Evolutionary conservation across 2,888 invertebrate species (phyloP).

Genomic region (Coleophora deauratella): DNA sequence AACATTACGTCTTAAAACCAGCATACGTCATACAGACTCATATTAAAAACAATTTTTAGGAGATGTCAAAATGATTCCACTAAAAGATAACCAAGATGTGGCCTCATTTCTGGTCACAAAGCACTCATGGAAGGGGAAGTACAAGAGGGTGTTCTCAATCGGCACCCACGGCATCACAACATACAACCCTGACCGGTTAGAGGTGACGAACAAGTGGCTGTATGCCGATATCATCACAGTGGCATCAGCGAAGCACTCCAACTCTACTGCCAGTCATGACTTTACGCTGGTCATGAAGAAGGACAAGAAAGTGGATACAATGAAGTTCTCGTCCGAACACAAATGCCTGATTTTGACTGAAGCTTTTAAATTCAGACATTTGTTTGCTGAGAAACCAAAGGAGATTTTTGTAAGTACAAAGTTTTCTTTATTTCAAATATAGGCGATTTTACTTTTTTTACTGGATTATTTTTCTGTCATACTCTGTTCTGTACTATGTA

Average conservation of each 20-base stretch:
- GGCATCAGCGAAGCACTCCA: constrained; percentile 75
- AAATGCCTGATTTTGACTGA: constrained; percentile 94
- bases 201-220: constrained; percentile 92
- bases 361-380: constrained; percentile 85
- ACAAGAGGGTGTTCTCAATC: constrained; percentile 97
- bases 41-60: constrained; percentile 20
- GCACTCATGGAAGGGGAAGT: constrained; percentile 99
- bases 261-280: constrained; percentile 75
- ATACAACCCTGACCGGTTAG: constrained; percentile 83
- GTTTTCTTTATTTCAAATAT: no score
- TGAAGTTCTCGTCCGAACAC: constrained; percentile 97
- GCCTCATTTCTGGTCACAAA: constrained; percentile 98
- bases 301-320: constrained; percentile 92
- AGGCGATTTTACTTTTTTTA: no score
- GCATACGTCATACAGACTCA: no score
- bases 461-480: no score
- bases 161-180: constrained; percentile 97
- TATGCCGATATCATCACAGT: constrained; percentile 86
- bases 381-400: constrained; percentile 87
- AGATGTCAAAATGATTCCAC: constrained; percentile 82
- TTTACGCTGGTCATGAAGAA: constrained; percentile 90
- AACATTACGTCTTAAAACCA: no score
- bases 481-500: no score
- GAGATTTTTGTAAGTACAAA: constrained; percentile 80
- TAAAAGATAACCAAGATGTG: constrained; percentile 96